phyloP scores from a whole-genome alignment of 2,797 vertebrate species.

The Syndactyla subalaris region DNA sequence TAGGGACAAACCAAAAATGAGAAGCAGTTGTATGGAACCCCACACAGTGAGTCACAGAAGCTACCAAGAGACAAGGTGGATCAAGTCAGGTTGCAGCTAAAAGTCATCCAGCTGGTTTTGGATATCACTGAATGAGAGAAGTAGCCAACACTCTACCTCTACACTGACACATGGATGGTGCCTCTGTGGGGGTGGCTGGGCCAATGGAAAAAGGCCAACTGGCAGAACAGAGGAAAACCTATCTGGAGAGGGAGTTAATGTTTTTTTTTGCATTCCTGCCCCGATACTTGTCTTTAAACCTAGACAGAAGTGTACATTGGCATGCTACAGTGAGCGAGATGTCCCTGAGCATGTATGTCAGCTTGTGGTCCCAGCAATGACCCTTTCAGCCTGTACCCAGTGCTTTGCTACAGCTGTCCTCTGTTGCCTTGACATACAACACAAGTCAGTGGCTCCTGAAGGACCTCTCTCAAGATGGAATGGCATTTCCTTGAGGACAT shows the following conservation, averaged over 20 bases:
- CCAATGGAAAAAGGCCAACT: background rate
- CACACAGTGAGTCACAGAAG: background rate
- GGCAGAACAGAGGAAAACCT: background rate
- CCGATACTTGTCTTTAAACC: background rate
- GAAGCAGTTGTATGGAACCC: background rate
- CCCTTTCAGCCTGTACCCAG: background rate
- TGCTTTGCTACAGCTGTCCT: fast-evolving
- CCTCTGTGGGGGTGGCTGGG: background rate
- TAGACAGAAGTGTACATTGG: background rate
- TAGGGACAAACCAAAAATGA: background rate
- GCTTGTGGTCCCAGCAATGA: background rate
- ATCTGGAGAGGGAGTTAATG: background rate
- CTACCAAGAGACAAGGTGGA: background rate
- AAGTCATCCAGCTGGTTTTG: background rate
- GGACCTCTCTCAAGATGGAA: background rate
- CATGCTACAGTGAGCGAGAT: fast-evolving
- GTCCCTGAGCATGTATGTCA: fast-evolving
- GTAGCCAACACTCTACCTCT: background rate
- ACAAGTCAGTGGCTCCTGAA: background rate
- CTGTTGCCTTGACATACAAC: background rate
- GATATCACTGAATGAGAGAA: background rate
- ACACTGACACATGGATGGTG: background rate
- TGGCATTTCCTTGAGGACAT: fast-evolving
- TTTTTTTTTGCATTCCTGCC: background rate
- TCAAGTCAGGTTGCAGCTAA: background rate